Conservation (phyloP, 2,113 vertebrate genomes). For the Nipponia nippon region DNA sequence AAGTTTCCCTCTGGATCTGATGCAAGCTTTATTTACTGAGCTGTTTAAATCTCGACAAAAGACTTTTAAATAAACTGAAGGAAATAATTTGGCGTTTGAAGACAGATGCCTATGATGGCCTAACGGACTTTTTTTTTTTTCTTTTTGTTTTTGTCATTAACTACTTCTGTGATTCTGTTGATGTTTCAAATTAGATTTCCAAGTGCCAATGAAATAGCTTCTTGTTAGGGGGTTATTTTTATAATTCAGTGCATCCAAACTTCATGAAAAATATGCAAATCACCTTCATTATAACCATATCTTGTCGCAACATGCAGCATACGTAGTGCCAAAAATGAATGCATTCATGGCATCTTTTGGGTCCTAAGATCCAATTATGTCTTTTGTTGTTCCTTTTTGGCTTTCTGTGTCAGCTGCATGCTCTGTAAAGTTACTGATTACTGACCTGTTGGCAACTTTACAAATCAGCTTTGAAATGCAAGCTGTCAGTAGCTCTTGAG, state of each 20-base stretch:
- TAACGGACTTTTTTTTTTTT: background rate
- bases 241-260: conserved; percentile 53
- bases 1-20: background rate
- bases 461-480: conserved; percentile 37
- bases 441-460: conserved; percentile 49
- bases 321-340: conserved; percentile 45
- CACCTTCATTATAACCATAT: conserved; percentile 58
- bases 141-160: background rate
- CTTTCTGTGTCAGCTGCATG: conserved; percentile 30
- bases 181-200: conserved; percentile 3
- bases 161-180: conserved; percentile 22
- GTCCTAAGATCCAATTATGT: conserved; percentile 8
- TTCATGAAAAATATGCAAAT: conserved; percentile 67
- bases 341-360: conserved; percentile 38
- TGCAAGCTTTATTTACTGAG: background rate
- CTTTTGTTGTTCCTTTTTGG: conserved; percentile 17
- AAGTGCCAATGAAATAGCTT: conserved; percentile 35
- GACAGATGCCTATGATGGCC: conserved; percentile 26
- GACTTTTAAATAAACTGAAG: background rate
- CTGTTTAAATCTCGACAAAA: background rate
- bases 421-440: conserved; percentile 53
- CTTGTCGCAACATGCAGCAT: conserved; percentile 57
- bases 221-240: conserved; percentile 44
- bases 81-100: conserved; percentile 10
- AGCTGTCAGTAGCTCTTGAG: conserved; percentile 7